A percentile compares a stretch with the other conserved stretches of the same genome.
Evolutionary conservation across 1,140 invertebrate genomes (phyloP).

Genomic region (Trichonephila clavata): DNA sequence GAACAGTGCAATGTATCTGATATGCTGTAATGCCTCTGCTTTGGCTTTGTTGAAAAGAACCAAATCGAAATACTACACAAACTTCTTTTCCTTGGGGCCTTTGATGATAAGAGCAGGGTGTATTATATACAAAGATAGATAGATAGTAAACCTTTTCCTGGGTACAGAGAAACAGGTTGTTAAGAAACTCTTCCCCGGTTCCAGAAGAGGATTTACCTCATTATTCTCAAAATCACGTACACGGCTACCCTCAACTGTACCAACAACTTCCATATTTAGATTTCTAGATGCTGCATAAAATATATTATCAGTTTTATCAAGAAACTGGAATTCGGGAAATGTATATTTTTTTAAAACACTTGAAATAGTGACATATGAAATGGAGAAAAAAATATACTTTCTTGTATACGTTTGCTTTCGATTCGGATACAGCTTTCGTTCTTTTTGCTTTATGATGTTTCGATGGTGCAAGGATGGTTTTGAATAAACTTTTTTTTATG

Average conservation of each 20-base stretch:
- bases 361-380: conserved; percentile 24
- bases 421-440: neutral
- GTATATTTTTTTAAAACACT: conserved; percentile 9
- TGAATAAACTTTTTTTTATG: neutral
- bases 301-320: conserved; percentile 44
- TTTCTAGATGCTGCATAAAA: neutral
- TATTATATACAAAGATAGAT: conserved; percentile 9
- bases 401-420: neutral
- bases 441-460: neutral
- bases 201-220: conserved; percentile 1
- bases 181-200: neutral
- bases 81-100: conserved; percentile 5
- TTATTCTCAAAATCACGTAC: conserved; percentile 50
- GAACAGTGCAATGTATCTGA: conserved; percentile 41
- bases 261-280: conserved; percentile 37
- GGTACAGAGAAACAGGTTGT: conserved; percentile 40
- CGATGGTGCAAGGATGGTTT: neutral
- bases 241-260: neutral
- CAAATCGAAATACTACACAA: neutral
- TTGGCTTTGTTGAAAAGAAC: neutral
- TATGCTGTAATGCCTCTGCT: conserved; percentile 20
- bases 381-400: neutral
- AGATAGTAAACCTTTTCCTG: neutral
- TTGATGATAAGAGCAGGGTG: conserved; percentile 11
- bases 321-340: neutral